Evolutionary conservation across 2,888 invertebrate genomes (phyloP).

Genomic region (Meandrusa payeni): DNA sequence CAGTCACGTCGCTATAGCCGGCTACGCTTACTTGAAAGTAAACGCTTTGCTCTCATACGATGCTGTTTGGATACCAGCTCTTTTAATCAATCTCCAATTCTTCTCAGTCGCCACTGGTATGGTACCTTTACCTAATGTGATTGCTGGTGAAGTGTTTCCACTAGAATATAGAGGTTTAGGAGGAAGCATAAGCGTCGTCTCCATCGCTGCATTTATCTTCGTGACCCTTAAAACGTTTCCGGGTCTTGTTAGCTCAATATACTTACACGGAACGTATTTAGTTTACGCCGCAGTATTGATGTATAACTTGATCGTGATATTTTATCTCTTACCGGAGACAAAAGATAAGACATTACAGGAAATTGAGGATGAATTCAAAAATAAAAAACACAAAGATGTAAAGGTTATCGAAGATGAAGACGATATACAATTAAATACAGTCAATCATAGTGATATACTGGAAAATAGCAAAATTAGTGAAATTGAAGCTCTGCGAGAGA

Average conservation of each 20-base stretch:
- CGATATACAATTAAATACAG: not conserved
- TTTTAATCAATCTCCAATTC: constrained; percentile 75
- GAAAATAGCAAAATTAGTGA: constrained; percentile 10
- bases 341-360: constrained; percentile 82
- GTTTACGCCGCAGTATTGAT: constrained; percentile 77
- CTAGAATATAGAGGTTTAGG: constrained; percentile 80
- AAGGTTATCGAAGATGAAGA: not conserved
- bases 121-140: constrained; percentile 83
- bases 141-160: constrained; percentile 85
- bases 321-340: constrained; percentile 83
- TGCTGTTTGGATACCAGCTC: constrained; percentile 63
- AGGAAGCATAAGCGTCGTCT: constrained; percentile 79
- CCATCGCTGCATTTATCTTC: constrained; percentile 81
- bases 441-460: not conserved
- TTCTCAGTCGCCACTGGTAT: constrained; percentile 79
- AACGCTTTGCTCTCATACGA: constrained; percentile 41
- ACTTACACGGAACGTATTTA: constrained; percentile 77
- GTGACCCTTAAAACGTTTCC: constrained; percentile 82
- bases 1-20: constrained; percentile 75
- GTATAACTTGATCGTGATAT: constrained; percentile 72
- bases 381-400: constrained; percentile 24
- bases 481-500: constrained; percentile 7
- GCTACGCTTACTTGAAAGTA: constrained; percentile 49
- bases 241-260: constrained; percentile 64
- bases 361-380: constrained; percentile 80